phyloP scores from a whole-genome alignment of 2,888 invertebrate species.

The Esperia sulphurella region DNA sequence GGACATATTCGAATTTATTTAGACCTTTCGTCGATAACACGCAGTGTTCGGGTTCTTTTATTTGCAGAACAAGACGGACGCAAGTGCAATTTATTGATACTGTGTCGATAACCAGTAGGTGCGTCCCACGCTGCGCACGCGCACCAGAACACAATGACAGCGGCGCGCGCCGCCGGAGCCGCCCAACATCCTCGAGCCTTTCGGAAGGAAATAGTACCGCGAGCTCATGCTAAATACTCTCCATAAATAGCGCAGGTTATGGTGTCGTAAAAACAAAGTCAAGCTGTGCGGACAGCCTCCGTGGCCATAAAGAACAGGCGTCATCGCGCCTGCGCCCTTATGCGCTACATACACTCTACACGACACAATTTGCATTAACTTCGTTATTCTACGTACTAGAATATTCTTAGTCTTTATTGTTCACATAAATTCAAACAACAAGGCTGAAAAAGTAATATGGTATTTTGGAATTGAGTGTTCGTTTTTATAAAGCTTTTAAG shows the following conservation, averaged over 20 bases:
- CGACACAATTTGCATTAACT: conserved; percentile 3
- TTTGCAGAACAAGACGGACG: conserved; percentile 64
- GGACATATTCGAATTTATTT: conserved; percentile 70
- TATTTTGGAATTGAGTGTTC: background rate
- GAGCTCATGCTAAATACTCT: conserved; percentile 62
- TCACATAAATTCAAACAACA: conserved; percentile 3
- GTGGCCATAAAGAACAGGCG: conserved; percentile 51
- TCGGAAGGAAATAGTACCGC: conserved; percentile 61
- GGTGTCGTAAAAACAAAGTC: conserved; percentile 74
- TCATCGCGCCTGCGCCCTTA: conserved; percentile 38
- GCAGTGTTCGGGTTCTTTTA: conserved; percentile 61
- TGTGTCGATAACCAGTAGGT: conserved; percentile 72
- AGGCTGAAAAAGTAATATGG: background rate
- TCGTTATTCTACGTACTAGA: background rate
- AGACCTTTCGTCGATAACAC: conserved; percentile 68
- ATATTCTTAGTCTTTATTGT: conserved; percentile 3
- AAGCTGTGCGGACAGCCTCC: conserved; percentile 63
- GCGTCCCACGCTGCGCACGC: conserved; percentile 58
- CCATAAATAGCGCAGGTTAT: conserved; percentile 69
- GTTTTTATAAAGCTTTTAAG: background rate
- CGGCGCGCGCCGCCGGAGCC: conserved; percentile 29
- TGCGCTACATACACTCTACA: background rate
- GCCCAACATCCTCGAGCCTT: conserved; percentile 48
- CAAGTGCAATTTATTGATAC: conserved; percentile 76
- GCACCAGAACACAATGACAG: conserved; percentile 40